phyloP scores from a whole-genome alignment of 2,113 vertebrate species.

The Heterotilapia buettikoferi region DNA sequence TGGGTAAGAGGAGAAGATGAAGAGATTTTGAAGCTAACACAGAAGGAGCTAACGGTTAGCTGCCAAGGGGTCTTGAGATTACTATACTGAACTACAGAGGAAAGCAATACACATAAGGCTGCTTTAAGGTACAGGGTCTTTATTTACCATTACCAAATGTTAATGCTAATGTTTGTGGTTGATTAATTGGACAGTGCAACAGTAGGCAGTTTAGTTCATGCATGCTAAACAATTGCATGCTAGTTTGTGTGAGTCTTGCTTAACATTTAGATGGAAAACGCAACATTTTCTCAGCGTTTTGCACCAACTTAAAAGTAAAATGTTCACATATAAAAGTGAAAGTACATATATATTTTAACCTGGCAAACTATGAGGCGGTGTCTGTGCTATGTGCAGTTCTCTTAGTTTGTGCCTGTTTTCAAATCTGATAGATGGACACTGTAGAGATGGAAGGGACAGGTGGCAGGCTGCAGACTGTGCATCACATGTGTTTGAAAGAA shows the following conservation, averaged over 20 bases:
- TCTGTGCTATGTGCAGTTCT: neutral
- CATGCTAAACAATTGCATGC: neutral
- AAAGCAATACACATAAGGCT: neutral
- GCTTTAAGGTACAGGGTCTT: neutral
- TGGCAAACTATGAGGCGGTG: neutral
- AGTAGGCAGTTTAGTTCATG: neutral
- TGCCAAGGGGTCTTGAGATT: neutral
- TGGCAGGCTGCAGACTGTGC: neutral
- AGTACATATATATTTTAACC: neutral
- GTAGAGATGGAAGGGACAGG: neutral
- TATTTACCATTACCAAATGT: neutral
- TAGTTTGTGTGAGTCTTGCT: neutral
- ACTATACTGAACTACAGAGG: neutral
- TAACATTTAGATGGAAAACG: neutral
- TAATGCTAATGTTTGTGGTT: neutral
- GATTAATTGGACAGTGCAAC: neutral
- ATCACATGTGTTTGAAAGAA: neutral
- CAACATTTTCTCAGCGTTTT: neutral
- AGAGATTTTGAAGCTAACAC: neutral
- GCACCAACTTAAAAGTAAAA: neutral
- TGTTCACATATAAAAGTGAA: neutral
- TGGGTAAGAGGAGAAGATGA: neutral
- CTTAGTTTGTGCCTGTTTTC: neutral
- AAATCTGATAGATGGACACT: neutral
- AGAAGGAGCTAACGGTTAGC: neutral